Base-by-base conservation (phyloP, 1,140 invertebrate genomes). In the Eulimnadia texana region DNA sequence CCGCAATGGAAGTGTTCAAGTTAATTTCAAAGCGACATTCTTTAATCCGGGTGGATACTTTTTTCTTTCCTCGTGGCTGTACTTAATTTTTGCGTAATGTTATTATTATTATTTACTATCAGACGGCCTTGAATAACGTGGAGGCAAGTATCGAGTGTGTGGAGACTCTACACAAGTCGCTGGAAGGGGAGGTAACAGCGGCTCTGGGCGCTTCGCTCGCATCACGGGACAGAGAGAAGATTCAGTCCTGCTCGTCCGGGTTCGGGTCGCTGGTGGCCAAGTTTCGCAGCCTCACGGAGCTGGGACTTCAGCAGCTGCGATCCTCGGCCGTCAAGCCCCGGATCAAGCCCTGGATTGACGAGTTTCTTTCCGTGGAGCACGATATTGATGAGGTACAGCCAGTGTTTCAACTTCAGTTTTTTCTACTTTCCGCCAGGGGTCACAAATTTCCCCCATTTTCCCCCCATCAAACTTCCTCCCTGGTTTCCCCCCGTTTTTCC, bases 61-160 rank as follows among this genome's bases (percentile, higher is more conserved):
- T 9, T 42, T 16, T 16, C 16, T 42, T 6, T 42, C 16, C 6
- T 42, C 33, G 33, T 9, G 16, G 16, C 33, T 42, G 33, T 6
- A 42, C 33, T 9, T 42, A 9, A 16, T 42, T 9, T 9, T 16
- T 42, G 33, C 16, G 6, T 9, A 42, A 16, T 16, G 33, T 16
- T 42, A 42, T 9, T 9, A 9, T 42, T 42, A 16, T 42, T 42
- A 42, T 42, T 6, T 9, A 25, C 62, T 69, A 70, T 16, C 70
- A 90, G 85, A 82, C 85, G n/a, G 86, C 92, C 68, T 72, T 96
- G 60, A 95, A 94, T 70, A 95, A 96, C 74, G 84, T 89, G n/a
- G 93, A 96, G 72, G 81, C 84, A 3, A 90, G 90, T 63, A 86
- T 84, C 65, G 92, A 96, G 71, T 94, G 92, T 73, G 81, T 93